Conservation (phyloP, 2,797 vertebrate genomes). For the Thamnophis elegans region DNA sequence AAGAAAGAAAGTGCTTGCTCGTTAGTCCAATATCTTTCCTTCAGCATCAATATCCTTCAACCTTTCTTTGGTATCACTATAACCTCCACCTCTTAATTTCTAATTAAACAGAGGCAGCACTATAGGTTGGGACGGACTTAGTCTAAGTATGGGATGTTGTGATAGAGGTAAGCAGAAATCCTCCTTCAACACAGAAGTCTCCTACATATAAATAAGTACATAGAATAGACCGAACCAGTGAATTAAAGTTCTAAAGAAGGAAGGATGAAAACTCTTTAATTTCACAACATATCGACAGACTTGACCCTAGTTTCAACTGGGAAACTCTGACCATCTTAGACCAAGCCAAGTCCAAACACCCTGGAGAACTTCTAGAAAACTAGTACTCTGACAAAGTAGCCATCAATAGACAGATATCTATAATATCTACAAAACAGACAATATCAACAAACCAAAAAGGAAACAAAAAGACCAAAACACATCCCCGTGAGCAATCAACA, state of each 20-base stretch:
- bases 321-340: background rate
- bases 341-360: background rate
- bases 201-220: background rate
- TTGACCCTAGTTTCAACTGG: background rate
- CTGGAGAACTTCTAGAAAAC: background rate
- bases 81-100: background rate
- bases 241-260: background rate
- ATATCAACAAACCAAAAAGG: background rate
- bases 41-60: background rate
- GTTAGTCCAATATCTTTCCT: background rate
- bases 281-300: background rate
- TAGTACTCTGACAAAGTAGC: background rate
- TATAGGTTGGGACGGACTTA: background rate
- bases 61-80: background rate
- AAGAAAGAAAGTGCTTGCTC: background rate
- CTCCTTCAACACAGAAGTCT: background rate
- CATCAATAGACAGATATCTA: background rate
- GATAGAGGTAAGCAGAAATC: background rate
- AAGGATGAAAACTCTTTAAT: background rate
- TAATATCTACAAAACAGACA: background rate
- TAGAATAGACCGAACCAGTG: background rate
- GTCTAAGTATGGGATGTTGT: background rate
- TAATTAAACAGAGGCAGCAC: background rate
- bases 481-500: background rate
- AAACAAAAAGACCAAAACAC: background rate